A percentile compares a stretch with the other conserved stretches of the same genome.
Evolutionary conservation across 2,113 vertebrate species (phyloP).

Genomic region (Choloepus hoffmanni): DNA sequence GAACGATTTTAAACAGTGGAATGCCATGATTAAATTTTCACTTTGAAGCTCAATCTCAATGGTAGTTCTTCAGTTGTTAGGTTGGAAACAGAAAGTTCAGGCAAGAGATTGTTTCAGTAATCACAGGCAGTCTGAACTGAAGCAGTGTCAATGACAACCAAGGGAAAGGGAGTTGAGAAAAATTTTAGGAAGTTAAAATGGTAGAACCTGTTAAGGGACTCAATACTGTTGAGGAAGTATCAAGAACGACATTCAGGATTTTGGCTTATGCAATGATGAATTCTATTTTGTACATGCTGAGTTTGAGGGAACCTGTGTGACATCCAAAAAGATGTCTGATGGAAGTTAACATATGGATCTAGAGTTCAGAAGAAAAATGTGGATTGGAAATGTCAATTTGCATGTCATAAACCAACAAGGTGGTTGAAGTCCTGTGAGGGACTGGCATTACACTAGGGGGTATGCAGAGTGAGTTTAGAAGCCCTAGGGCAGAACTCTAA

Average conservation of each 20-base stretch:
- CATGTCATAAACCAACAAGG: not conserved
- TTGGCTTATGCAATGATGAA: not conserved
- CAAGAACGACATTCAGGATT: not conserved
- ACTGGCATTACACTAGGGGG: not conserved
- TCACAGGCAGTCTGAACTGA: not conserved
- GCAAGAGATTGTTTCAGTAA: not conserved
- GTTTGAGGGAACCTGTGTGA: not conserved
- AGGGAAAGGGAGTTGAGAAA: not conserved
- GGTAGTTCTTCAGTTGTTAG: not conserved
- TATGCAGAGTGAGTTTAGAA: not conserved
- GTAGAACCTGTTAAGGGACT: not conserved
- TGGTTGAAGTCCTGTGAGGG: not conserved
- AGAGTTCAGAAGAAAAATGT: not conserved
- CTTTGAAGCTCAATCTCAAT: not conserved
- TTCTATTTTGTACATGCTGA: not conserved
- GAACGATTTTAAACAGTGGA: not conserved
- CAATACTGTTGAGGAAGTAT: not conserved
- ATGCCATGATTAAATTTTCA: not conserved
- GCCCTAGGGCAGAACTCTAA: not conserved
- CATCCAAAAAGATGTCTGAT: not conserved
- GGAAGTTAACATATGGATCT: not conserved
- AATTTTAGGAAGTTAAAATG: not conserved
- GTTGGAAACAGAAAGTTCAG: not conserved
- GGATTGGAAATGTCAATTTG: not conserved
- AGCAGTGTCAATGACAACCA: not conserved